Conservation (phyloP, 2,113 vertebrate species). For the Marcusenius ussheri region DNA sequence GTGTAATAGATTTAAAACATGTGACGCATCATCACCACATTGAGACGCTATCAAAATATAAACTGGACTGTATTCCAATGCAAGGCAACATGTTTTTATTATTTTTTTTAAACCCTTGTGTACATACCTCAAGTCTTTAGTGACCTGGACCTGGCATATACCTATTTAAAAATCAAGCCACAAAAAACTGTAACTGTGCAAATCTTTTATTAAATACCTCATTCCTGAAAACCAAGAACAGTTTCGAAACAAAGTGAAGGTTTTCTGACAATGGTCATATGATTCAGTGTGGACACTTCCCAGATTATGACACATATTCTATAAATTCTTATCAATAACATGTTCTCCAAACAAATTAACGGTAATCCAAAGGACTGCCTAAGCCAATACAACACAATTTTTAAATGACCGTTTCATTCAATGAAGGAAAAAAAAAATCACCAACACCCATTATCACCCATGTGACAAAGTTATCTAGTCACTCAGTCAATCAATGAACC, state of each 20-base stretch:
- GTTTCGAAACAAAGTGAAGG: neutral
- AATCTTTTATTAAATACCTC: neutral
- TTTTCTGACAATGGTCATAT: neutral
- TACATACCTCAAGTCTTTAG: neutral
- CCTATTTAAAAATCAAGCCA: neutral
- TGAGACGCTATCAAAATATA: neutral
- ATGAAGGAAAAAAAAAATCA: neutral
- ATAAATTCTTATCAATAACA: neutral
- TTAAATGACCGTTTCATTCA: neutral
- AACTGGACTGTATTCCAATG: neutral
- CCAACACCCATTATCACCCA: neutral
- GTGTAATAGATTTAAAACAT: neutral
- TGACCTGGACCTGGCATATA: neutral
- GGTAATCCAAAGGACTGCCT: neutral
- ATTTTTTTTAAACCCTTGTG: neutral
- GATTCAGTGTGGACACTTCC: neutral
- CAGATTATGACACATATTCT: neutral
- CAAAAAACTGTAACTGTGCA: neutral
- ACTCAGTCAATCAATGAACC: neutral
- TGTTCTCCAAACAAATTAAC: neutral
- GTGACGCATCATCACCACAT: neutral
- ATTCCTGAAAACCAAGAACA: neutral
- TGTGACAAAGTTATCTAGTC: neutral
- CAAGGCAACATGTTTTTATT: neutral
- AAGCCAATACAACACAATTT: neutral